Evolutionary conservation across 1,140 invertebrate genomes (phyloP).

Genomic region (Ruditapes philippinarum): DNA sequence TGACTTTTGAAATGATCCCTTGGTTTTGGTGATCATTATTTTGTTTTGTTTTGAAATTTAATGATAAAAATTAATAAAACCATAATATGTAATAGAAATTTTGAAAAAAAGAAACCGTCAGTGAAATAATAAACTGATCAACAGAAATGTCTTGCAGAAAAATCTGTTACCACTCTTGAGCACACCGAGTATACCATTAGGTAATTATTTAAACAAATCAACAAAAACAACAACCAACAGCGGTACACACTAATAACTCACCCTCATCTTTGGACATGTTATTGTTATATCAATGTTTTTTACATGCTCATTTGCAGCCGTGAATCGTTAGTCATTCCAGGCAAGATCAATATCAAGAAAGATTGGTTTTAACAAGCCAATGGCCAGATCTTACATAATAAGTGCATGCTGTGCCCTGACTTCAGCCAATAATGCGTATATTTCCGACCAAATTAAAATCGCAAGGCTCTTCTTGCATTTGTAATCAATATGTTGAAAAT

Average conservation of each 20-base stretch:
- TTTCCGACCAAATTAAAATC: conserved; percentile 51
- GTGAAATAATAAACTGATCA: too few species aligned
- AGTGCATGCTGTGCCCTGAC: conserved; percentile 44
- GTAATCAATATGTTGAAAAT: conserved; percentile 39
- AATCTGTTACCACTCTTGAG: too few species aligned
- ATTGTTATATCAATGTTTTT: conserved; percentile 44
- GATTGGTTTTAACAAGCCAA: conserved; percentile 49
- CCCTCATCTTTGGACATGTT: conserved; percentile 1
- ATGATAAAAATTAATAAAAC: too few species aligned
- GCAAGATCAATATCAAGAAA: conserved; percentile 38
- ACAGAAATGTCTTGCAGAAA: too few species aligned
- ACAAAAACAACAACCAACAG: background rate
- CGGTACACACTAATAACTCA: background rate
- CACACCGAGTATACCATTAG: too few species aligned
- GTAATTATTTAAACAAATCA: background rate
- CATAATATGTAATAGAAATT: too few species aligned
- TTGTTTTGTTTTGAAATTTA: too few species aligned
- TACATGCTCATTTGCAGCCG: conserved; percentile 30
- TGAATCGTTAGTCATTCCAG: conserved; percentile 40
- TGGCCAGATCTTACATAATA: conserved; percentile 62
- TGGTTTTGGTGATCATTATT: too few species aligned
- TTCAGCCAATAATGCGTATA: conserved; percentile 50
- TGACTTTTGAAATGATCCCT: too few species aligned
- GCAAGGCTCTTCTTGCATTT: conserved; percentile 7
- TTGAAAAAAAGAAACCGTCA: too few species aligned